phyloP scores from a whole-genome alignment of 2,888 invertebrate genomes.

The Drosophila birchii region DNA sequence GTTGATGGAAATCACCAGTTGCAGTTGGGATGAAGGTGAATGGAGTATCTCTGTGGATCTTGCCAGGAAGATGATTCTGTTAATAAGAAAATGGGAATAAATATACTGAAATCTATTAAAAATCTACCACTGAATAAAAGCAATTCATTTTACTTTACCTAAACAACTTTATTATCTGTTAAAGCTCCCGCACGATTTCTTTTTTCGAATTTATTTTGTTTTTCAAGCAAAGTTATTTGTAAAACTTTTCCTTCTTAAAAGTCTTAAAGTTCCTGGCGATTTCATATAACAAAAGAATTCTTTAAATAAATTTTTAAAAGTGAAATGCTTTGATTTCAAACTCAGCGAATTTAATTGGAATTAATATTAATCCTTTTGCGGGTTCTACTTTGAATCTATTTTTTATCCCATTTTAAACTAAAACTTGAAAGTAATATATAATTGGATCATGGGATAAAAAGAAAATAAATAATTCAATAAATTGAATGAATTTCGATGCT shows the following conservation, averaged over 20 bases:
- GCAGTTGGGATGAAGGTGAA: slow-evolving; percentile 1
- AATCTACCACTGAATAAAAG: background rate
- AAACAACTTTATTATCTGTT: background rate
- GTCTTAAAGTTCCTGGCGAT: too few species aligned
- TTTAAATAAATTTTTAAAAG: too few species aligned
- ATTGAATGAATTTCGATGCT: too few species aligned
- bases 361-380: background rate
- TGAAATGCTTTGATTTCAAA: too few species aligned
- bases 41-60: slow-evolving; percentile 5
- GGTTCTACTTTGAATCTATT: too few species aligned
- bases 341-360: background rate
- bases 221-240: too few species aligned
- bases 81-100: background rate
- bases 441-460: too few species aligned
- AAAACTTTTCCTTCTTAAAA: too few species aligned
- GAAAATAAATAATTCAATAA: too few species aligned
- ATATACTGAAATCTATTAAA: background rate
- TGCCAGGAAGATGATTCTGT: background rate
- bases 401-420: too few species aligned
- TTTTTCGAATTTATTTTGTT: background rate
- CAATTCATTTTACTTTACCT: background rate
- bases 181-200: background rate
- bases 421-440: too few species aligned
- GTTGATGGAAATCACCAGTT: slow-evolving; percentile 5
- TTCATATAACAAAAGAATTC: too few species aligned